A percentile compares a stretch with the other conserved stretches of the same genome.
Conservation (phyloP, 2,113 vertebrate genomes). For the Strix aluco region DNA sequence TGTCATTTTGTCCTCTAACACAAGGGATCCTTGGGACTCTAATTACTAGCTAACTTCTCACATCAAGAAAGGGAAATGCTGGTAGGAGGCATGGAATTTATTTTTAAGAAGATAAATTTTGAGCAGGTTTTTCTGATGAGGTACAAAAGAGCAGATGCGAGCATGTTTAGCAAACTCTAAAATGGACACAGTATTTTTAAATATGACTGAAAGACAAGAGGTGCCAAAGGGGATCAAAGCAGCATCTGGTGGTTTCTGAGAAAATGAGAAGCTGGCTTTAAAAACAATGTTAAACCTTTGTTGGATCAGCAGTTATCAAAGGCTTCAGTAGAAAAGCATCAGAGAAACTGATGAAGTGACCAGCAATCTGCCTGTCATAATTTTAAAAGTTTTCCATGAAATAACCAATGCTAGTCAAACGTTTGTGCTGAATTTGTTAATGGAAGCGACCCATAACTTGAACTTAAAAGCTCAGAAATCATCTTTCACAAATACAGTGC, state of each 20-base stretch:
- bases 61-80: constrained; percentile 19
- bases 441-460: not conserved
- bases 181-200: constrained; percentile 16
- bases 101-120: constrained; percentile 34
- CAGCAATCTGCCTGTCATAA: not conserved
- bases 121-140: constrained; percentile 25
- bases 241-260: constrained; percentile 30
- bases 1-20: constrained; percentile 8
- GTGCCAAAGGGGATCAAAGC: constrained; percentile 32
- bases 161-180: not conserved
- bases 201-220: constrained; percentile 15
- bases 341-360: constrained; percentile 4
- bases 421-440: not conserved
- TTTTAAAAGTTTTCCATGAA: not conserved
- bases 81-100: not conserved
- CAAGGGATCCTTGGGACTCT: not conserved
- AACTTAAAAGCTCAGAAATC: constrained; percentile 26
- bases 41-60: constrained; percentile 42
- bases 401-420: not conserved
- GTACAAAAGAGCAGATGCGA: constrained; percentile 13
- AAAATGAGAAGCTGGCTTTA: not conserved
- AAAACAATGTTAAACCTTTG: not conserved
- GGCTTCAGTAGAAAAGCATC: not conserved
- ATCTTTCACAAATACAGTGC: not conserved
- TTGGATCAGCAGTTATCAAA: constrained; percentile 36